Base-by-base conservation (phyloP, 2,888 invertebrate genomes). In the Heliconius ismenius region DNA sequence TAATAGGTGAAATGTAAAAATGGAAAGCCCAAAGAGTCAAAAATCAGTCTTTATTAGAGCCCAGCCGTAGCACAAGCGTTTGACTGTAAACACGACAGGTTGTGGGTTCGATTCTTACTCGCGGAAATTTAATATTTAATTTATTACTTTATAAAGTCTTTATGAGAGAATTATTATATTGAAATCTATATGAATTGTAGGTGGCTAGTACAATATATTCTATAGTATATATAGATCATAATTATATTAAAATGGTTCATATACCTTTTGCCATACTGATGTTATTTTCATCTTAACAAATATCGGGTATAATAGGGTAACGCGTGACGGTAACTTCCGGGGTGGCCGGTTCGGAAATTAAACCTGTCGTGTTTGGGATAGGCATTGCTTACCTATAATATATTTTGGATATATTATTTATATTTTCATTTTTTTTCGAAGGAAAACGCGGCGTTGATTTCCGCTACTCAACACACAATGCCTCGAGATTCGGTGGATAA, bases 291-390 rank as follows among this genome's bases (percentile, higher is more conserved):
- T 76, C 39, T 76, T 32, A 70, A 58, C 26, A 60, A 73, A 72
- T 73, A 72, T 64, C 39, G 28, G 54, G 62, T 73, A 74, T 72
- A 70, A 74, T 79, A 74, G 78, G 81, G 83, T 79, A 80, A 78
- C 82, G 82, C 85, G 84, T 86, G 87, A 85, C 86, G 81, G 78
- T 80, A 78, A 83, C 82, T 87, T 89, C 90, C 80, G 84, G 82
- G 83, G 77, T 74, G 78, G 75, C 36, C 62, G 26, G 81, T 83
- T 86, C 89, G 90, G 90, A 92, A 91, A 91, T 91, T 85, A 86
- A 90, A 84, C 83, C 85, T 89, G 90, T 87, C 89, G 80, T 80
- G 84, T 78, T 78, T 60, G 69, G 67, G n/a, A 77, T 77, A 58
- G 21, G 58, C 26, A 9, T 6, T 68, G 65, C 4, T 49, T n/a